These are phyloP conservation scores for Brachypodius melanocephalos DNA, from an alignment of 2,113 vertebrate species.

Conservation along the genomic window DNA sequence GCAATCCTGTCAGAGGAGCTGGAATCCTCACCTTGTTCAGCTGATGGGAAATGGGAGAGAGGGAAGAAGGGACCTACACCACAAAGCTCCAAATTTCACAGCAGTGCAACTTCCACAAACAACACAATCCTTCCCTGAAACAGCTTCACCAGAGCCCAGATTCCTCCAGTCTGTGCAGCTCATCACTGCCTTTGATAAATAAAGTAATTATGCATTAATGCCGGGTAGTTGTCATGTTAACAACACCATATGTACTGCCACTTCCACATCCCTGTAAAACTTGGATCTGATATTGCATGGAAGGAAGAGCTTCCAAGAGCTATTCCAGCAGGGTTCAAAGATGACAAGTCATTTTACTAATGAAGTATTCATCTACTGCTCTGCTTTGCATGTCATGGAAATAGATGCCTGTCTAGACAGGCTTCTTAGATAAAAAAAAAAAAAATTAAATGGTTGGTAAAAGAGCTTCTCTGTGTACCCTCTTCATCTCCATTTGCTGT, in stretches of 20 bases:
- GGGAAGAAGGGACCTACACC: background rate
- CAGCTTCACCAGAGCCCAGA: background rate
- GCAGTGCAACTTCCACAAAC: background rate
- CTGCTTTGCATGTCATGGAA: slow-evolving; percentile 51
- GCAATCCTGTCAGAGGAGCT: background rate
- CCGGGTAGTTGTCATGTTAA: background rate
- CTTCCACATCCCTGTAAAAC: background rate
- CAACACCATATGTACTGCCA: background rate
- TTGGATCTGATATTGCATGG: background rate
- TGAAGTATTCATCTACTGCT: slow-evolving; percentile 32
- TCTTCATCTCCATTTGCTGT: background rate
- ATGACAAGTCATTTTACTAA: slow-evolving; percentile 38
- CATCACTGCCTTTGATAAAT: background rate
- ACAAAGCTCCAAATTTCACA: background rate
- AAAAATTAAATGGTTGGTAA: background rate
- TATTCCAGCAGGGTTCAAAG: slow-evolving; percentile 30
- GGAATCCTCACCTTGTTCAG: background rate
- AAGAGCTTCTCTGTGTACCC: background rate
- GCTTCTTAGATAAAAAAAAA: background rate
- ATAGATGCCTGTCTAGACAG: slow-evolving; percentile 50
- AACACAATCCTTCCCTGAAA: background rate
- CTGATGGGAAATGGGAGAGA: background rate
- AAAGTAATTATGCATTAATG: background rate
- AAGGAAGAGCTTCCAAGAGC: slow-evolving; percentile 31
- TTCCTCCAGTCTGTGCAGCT: background rate